Percentiles rank a stretch among this genome's conserved stretches.
These are phyloP conservation scores for Pocillopora meandrina DNA, from an alignment of 92 coral and sea anemone species.

Conservation along the genomic window DNA sequence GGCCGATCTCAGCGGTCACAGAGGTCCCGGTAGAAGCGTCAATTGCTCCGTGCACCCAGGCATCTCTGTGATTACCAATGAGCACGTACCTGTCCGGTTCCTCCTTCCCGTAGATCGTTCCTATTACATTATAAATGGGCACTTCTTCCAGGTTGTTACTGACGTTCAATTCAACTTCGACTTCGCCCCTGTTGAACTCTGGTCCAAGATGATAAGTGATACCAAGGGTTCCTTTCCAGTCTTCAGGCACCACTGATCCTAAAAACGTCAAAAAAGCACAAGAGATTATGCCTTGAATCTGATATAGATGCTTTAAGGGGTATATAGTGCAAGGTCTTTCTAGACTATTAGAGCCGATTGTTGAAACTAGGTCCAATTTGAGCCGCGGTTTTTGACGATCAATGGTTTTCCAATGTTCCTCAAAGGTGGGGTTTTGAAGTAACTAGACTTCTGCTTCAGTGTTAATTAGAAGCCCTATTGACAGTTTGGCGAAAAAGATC, in stretches of 20 bases:
- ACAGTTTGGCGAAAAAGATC: too few relatives aligned
- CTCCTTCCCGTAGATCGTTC: slow-evolving; percentile 88
- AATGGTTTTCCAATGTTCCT: too few relatives aligned
- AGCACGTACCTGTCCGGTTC: slow-evolving; percentile 94
- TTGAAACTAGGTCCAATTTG: too few relatives aligned
- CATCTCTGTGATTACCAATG: slow-evolving; percentile 90
- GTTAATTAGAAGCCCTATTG: too few relatives aligned
- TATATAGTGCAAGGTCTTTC: too few relatives aligned
- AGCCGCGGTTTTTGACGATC: too few relatives aligned
- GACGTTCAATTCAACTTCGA: slow-evolving; percentile 58
- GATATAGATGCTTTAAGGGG: too few relatives aligned
- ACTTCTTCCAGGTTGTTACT: slow-evolving; percentile 61
- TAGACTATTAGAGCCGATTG: too few relatives aligned
- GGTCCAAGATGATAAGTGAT: slow-evolving; percentile 80
- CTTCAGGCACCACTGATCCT: slow-evolving; percentile 69
- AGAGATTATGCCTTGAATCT: too few relatives aligned
- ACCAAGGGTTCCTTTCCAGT: slow-evolving; percentile 66
- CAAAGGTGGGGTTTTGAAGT: too few relatives aligned
- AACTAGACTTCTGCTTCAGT: too few relatives aligned
- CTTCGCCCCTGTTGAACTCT: slow-evolving; percentile 34
- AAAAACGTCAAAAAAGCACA: background rate
- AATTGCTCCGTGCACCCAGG: slow-evolving; percentile 87
- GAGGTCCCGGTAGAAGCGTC: slow-evolving; percentile 88
- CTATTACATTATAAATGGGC: slow-evolving; percentile 87
- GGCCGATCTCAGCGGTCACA: slow-evolving; percentile 79